phyloP scores from a whole-genome alignment of 1,140 invertebrate species.

The Saccostrea glomerata region DNA sequence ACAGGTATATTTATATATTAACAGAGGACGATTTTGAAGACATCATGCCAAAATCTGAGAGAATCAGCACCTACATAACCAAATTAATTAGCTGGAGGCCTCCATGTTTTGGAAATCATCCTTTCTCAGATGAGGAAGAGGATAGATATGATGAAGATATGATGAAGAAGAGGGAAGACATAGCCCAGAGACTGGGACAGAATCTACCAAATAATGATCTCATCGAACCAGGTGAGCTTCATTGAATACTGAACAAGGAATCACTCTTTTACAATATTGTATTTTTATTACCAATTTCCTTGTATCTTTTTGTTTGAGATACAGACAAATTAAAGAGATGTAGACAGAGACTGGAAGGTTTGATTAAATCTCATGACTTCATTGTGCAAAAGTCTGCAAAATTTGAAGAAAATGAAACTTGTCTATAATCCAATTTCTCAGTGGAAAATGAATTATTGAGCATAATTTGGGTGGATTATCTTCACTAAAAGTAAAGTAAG shows the following conservation, averaged over 20 bases:
- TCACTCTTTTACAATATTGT: not conserved
- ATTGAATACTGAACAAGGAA: not conserved
- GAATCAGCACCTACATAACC: slow-evolving; percentile 61
- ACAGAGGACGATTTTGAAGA: slow-evolving; percentile 64
- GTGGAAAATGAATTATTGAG: too few relatives aligned
- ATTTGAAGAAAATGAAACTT: too few relatives aligned
- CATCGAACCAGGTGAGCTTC: not conserved
- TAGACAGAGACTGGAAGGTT: too few relatives aligned
- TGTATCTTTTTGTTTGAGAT: not conserved
- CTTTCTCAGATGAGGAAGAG: slow-evolving; percentile 54
- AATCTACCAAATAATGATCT: slow-evolving; percentile 20
- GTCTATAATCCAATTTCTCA: too few relatives aligned
- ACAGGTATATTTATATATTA: slow-evolving; percentile 14
- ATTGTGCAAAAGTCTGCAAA: too few relatives aligned
- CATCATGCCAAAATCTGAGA: slow-evolving; percentile 63
- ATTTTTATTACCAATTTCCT: not conserved
- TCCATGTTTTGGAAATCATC: slow-evolving; percentile 58
- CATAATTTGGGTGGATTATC: too few relatives aligned
- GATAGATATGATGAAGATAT: slow-evolving; percentile 28
- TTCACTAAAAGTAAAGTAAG: too few relatives aligned
- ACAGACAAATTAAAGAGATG: too few relatives aligned
- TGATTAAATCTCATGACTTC: too few relatives aligned
- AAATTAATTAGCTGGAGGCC: slow-evolving; percentile 63
- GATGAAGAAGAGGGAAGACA: slow-evolving; percentile 30
- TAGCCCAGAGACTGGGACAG: slow-evolving; percentile 17